Percentiles rank a stretch among this genome's conserved stretches.
These are phyloP conservation scores for Busseola fusca DNA, from an alignment of 2,888 invertebrate genomes.

Conservation along the genomic window DNA sequence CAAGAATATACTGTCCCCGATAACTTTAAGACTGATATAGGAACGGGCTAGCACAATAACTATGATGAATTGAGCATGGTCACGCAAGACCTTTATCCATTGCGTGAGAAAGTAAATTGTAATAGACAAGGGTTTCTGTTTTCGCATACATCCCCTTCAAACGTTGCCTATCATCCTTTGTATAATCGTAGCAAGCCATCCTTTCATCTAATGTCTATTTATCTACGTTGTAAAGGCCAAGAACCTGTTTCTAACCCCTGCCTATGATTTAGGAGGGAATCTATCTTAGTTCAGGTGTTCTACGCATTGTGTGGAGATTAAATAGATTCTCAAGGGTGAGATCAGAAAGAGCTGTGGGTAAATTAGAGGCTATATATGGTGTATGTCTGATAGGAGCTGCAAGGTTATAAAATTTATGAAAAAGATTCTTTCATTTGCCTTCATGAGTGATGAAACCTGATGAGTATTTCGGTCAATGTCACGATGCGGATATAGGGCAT, in stretches of 20 bases:
- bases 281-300: conserved; percentile 71
- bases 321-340: conserved; percentile 54
- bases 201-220: conserved; percentile 77
- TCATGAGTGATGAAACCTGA: neutral
- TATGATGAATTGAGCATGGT: conserved; percentile 53
- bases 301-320: conserved; percentile 60
- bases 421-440: neutral
- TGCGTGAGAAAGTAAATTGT: conserved; percentile 79
- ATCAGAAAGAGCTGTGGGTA: conserved; percentile 22
- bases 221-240: conserved; percentile 75
- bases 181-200: conserved; percentile 70
- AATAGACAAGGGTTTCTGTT: conserved; percentile 72
- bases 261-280: conserved; percentile 53
- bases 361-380: conserved; percentile 23
- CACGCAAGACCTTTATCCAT: conserved; percentile 63
- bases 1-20: conserved; percentile 38
- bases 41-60: conserved; percentile 33
- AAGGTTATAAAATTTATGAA: conserved; percentile 5
- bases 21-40: conserved; percentile 37
- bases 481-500: conserved; percentile 15
- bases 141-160: conserved; percentile 72
- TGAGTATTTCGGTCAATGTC: conserved; percentile 28
- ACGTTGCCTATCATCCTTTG: conserved; percentile 69
- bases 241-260: conserved; percentile 81
- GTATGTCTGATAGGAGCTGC: neutral